Conservation (phyloP, 64 coral and sea anemone species). For the Dendronephthya gigantea region DNA sequence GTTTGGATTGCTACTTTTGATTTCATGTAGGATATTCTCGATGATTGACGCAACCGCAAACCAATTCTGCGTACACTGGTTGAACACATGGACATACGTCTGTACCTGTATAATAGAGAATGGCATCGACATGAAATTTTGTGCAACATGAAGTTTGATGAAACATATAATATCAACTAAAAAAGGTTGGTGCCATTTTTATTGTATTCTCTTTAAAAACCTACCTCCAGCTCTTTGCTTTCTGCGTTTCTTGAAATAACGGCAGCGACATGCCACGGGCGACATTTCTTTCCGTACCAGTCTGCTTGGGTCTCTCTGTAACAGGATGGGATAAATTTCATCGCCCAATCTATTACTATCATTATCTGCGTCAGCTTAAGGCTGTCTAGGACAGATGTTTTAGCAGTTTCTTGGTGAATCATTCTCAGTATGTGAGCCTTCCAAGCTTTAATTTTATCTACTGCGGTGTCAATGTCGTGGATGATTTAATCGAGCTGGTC, state of each 20-base stretch:
- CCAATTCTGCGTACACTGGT: no score
- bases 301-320: slow-evolving; percentile 38
- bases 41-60: no score
- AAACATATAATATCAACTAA: no score
- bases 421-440: slow-evolving; percentile 43
- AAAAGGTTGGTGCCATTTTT: no score
- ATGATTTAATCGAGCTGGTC: slow-evolving; percentile 32
- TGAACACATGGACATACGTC: no score
- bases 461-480: slow-evolving; percentile 31
- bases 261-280: slow-evolving; percentile 39
- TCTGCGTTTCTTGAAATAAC: slow-evolving; percentile 37
- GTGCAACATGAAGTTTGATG: no score
- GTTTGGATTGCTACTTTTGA: no score
- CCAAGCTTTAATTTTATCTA: slow-evolving; percentile 32
- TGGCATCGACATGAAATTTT: no score
- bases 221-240: slow-evolving; percentile 38
- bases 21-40: no score
- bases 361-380: slow-evolving; percentile 23
- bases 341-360: slow-evolving; percentile 50
- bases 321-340: slow-evolving; percentile 41
- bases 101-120: no score
- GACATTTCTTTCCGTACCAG: slow-evolving; percentile 49
- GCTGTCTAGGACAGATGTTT: slow-evolving; percentile 27
- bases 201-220: no score
- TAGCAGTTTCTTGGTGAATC: slow-evolving; percentile 34